Base-by-base conservation (phyloP, 2,113 vertebrate species). In the Panurus biarmicus region DNA sequence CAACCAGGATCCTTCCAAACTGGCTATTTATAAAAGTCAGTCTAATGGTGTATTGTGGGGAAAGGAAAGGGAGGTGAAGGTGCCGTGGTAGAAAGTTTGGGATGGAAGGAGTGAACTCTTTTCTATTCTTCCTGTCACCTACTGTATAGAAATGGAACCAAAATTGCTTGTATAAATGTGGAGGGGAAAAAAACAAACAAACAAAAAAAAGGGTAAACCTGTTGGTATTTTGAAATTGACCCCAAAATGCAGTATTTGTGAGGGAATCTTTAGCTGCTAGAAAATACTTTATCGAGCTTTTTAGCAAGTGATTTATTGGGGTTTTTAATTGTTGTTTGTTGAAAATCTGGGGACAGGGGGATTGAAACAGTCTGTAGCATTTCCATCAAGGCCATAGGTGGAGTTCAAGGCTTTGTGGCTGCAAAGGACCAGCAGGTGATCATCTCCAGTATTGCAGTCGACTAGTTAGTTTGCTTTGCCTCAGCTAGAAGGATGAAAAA, bases 1-100 rank as follows among this genome's bases (percentile, higher is more conserved):
- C n/a, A n/a, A n/a, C n/a, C n/a, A 24, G 20, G 85, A 94, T 95
- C 96, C 94, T 94, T 97, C 97, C 94, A 95, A 97, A 97, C 94
- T 95, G 86, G 96, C 95, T 97, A 97, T 98, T 98, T 98, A 57
- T 98, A 98, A 98, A 97, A 97, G 97, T 97, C 97, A 96, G 58
- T 92, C 94, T 97, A 80, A 87, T 91, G 95, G 85, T 92, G 54
- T 93, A 70, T 92, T 91, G 65, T 71, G 79, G 75, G 51, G 44
- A 67, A 84, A 35, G 15, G 48, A 65, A 78, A 74, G 13, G 33
- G 51, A 90, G 29, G 35, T 76, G 31, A 76, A 85, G 82, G 56
- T 83, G 45, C 12, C 67, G 64, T 24, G 21, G 47, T 47, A 51
- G 47, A 33, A 67, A 28, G 28, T 80, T 76, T 47, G 51, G 75